These are phyloP conservation scores for Oplegnathus fasciatus DNA, from an alignment of 2,113 vertebrate species.

Conservation along the genomic window DNA sequence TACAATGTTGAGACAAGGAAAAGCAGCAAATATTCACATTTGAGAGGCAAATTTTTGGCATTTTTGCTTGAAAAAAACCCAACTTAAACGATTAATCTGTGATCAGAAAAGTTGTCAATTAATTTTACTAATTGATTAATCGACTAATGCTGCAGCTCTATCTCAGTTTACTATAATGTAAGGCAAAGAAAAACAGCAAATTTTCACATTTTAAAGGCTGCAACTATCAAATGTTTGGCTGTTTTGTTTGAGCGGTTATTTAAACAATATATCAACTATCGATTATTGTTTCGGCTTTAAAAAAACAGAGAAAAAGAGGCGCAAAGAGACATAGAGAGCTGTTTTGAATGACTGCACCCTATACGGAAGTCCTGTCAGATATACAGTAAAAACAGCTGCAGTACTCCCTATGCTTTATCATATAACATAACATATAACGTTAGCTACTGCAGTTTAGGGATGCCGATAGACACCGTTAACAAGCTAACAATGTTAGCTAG, in stretches of 20 bases:
- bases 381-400: background rate
- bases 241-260: background rate
- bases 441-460: background rate
- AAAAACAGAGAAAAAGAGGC: background rate
- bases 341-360: background rate
- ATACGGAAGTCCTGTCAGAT: conserved; percentile 2
- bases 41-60: background rate
- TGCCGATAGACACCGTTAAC: background rate
- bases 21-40: background rate
- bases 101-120: background rate
- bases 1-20: background rate
- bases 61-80: too few relatives aligned
- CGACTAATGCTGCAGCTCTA: background rate
- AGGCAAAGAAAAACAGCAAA: background rate
- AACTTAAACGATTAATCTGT: too few relatives aligned
- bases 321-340: background rate
- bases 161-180: background rate
- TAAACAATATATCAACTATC: background rate
- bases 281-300: background rate
- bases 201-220: background rate
- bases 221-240: background rate
- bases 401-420: background rate
- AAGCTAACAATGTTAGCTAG: background rate
- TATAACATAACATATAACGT: too few relatives aligned
- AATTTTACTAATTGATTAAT: background rate